Evolutionary conservation across 2,797 vertebrate genomes (phyloP).

Genomic region (Liasis olivaceus): DNA sequence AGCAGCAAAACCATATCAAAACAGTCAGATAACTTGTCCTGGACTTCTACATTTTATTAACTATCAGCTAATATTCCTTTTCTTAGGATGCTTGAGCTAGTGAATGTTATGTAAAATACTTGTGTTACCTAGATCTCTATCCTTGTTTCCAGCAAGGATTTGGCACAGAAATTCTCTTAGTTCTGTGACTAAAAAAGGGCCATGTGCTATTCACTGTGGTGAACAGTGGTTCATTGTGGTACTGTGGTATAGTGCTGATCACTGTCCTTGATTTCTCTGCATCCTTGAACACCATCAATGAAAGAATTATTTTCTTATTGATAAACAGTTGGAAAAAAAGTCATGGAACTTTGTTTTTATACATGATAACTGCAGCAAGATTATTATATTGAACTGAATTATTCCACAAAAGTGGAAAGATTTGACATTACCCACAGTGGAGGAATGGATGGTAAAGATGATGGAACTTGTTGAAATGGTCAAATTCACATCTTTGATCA

Average conservation of each 20-base stretch:
- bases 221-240: too few species aligned
- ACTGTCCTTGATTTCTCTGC: not conserved
- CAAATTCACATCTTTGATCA: too few species aligned
- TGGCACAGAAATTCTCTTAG: not conserved
- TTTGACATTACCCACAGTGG: too few species aligned
- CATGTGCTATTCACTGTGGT: too few species aligned
- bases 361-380: too few species aligned
- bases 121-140: not conserved
- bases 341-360: too few species aligned
- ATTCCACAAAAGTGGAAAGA: too few species aligned
- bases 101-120: not conserved
- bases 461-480: too few species aligned
- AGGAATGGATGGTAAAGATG: too few species aligned
- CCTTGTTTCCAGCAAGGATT: not conserved
- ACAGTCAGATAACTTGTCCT: not conserved
- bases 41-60: not conserved
- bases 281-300: not conserved
- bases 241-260: not conserved
- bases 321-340: too few species aligned
- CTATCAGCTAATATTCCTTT: not conserved
- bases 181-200: not conserved
- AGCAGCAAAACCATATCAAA: not conserved
- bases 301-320: not conserved
- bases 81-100: not conserved
- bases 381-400: too few species aligned